Percentiles rank a stretch among this genome's conserved stretches.
Conservation (phyloP, 2,797 vertebrate species). For the Atherinosoma microstoma region DNA sequence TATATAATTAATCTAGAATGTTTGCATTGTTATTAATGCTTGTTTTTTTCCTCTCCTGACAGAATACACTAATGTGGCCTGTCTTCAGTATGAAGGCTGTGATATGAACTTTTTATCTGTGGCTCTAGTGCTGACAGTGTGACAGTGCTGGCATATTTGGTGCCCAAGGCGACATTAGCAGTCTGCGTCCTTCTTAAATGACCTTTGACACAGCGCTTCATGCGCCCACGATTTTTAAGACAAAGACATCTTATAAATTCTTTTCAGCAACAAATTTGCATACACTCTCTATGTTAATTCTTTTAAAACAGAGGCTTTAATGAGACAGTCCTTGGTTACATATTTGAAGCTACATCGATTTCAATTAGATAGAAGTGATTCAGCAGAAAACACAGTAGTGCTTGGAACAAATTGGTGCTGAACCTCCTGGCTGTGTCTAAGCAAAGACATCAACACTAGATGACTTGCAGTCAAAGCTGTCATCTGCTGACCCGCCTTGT, state of each 20-base stretch:
- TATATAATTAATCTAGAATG: neutral
- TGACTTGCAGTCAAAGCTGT: conserved; percentile 51
- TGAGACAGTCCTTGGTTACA: neutral
- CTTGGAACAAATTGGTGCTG: conserved; percentile 16
- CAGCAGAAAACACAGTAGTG: conserved; percentile 15
- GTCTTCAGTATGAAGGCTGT: conserved; percentile 22
- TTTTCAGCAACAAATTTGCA: neutral
- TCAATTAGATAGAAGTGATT: conserved; percentile 23
- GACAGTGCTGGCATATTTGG: conserved; percentile 16
- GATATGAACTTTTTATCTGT: conserved; percentile 23
- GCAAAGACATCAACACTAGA: conserved; percentile 41
- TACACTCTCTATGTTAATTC: neutral
- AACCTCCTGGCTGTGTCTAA: conserved; percentile 30
- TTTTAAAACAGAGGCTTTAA: neutral
- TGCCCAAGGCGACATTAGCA: conserved; percentile 30
- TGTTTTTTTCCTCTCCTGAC: neutral
- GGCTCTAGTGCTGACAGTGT: conserved; percentile 21
- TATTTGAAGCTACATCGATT: neutral
- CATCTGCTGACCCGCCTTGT: conserved; percentile 26
- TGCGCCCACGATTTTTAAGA: neutral
- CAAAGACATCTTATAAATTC: neutral
- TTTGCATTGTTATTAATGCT: neutral
- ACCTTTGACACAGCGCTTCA: conserved; percentile 23
- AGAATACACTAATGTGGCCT: conserved; percentile 5
- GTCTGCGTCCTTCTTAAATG: conserved; percentile 17